Evolutionary conservation across 2,888 invertebrate genomes (phyloP), one percentile per base, ranked within the genome.

Genomic region (Rhamphomyia laevipes): DNA sequence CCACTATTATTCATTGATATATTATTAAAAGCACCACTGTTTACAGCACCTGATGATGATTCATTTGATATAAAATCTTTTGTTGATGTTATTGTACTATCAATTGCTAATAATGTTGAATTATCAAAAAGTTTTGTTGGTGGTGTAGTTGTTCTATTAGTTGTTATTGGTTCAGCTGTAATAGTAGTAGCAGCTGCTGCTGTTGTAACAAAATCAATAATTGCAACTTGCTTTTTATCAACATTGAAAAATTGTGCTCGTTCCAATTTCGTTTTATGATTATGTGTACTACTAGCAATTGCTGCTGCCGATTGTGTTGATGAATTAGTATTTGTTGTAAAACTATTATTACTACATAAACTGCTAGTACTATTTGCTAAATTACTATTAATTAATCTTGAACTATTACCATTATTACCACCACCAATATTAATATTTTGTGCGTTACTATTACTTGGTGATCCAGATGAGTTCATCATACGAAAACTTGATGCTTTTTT

Each of bases 201-300:
- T 1, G 51, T 47, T 17, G 51, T 48, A 30, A 38, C 48, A 3
- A 57, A 52, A 50, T 57, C 53, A 35, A 57, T 54, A 15, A 56
- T 55, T 30, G 55, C 49, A n/a, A 57, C 56, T 47, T 57, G 57
- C 43, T 57, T 51, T 44, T 57, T 57, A 45, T 57, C 56, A 21
- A 57, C 57, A 50, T 50, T 57, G 51, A 56, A 57, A 41, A 57
- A 52, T 51, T 57, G 56, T 47, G 57, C 56, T 45, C 57, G 52
- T 48, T 56, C 56, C 15, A 57, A 43, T 13, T 54, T 55, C 16
- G 57, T 56, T 30, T 48, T 51, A 42, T 48, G 48, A 46, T 51
- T 35, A 46, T 46, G 30, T 16, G 15, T 16, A 12, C 37, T 33
- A 46, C 16, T n/a, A 31, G 18, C n/a, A 31, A 31, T 33, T 33